phyloP scores from a whole-genome alignment of 2,888 invertebrate species.

The Galerucella calmariensis region DNA sequence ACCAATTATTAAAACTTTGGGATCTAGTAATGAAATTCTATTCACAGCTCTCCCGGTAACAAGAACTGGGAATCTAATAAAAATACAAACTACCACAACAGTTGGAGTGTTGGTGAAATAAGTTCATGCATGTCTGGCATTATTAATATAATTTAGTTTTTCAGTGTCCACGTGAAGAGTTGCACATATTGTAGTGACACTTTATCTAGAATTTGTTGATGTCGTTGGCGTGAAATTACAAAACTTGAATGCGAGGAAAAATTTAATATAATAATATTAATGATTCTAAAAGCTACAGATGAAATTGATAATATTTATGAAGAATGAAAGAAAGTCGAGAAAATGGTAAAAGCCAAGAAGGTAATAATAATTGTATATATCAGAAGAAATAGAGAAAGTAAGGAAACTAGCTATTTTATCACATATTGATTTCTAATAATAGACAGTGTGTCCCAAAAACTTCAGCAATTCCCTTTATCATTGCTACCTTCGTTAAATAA shows the following conservation, averaged over 20 bases:
- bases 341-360: too few species aligned
- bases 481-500: too few species aligned
- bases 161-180: constrained; percentile 29
- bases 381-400: too few species aligned
- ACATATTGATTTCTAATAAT: too few species aligned
- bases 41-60: not conserved
- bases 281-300: too few species aligned
- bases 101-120: constrained; percentile 42
- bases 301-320: too few species aligned
- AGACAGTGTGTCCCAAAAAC: too few species aligned
- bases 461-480: too few species aligned
- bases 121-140: constrained; percentile 48
- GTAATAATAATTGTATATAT: too few species aligned
- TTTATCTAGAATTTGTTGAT: constrained; percentile 41
- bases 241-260: not conserved
- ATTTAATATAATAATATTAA: too few species aligned
- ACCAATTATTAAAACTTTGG: not conserved
- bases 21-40: not conserved
- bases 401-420: too few species aligned
- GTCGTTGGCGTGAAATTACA: not conserved
- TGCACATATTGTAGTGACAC: constrained; percentile 44
- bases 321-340: too few species aligned
- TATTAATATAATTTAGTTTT: constrained; percentile 46
- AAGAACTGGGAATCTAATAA: constrained; percentile 23
- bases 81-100: constrained; percentile 30